These are phyloP conservation scores for Bombyx mandarina DNA, from an alignment of 1,140 invertebrate species.

Conservation along the genomic window DNA sequence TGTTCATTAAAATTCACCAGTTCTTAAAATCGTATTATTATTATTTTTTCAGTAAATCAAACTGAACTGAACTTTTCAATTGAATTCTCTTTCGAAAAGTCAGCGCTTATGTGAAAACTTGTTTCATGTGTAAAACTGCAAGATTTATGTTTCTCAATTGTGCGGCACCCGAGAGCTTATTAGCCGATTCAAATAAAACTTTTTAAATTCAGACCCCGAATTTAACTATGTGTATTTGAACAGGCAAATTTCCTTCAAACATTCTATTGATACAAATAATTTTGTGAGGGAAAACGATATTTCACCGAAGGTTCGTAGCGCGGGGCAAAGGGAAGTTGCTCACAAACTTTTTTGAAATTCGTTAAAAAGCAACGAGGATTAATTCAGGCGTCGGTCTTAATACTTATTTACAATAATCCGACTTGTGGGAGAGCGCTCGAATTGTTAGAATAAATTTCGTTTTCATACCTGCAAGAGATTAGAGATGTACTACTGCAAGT, in stretches of 20 bases:
- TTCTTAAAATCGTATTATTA: slow-evolving; percentile 13
- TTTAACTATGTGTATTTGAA: slow-evolving; percentile 52
- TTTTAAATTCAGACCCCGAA: slow-evolving; percentile 41
- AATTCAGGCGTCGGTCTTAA: slow-evolving; percentile 55
- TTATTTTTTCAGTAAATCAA: neutral
- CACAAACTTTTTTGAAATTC: slow-evolving; percentile 62
- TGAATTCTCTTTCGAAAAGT: slow-evolving; percentile 3
- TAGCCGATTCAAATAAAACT: slow-evolving; percentile 66
- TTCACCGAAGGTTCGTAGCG: slow-evolving; percentile 45
- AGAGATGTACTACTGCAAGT: slow-evolving; percentile 16
- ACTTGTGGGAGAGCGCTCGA: slow-evolving; percentile 53
- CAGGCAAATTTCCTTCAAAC: slow-evolving; percentile 47
- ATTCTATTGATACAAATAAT: slow-evolving; percentile 68
- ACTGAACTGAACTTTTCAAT: slow-evolving; percentile 7
- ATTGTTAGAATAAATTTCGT: slow-evolving; percentile 63
- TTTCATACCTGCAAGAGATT: slow-evolving; percentile 32
- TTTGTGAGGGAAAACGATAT: slow-evolving; percentile 51
- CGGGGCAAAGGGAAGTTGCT: slow-evolving; percentile 41
- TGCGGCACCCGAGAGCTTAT: slow-evolving; percentile 49
- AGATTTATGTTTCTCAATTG: slow-evolving; percentile 26
- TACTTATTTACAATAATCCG: slow-evolving; percentile 70
- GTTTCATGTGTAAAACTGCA: slow-evolving; percentile 27
- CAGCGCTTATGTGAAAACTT: slow-evolving; percentile 18
- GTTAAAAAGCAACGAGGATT: slow-evolving; percentile 60
- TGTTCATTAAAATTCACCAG: slow-evolving; percentile 27